A percentile compares a stretch with the other conserved stretches of the same genome.
phyloP scores from a whole-genome alignment of 2,888 invertebrate species.

The Melolontha melolontha region DNA sequence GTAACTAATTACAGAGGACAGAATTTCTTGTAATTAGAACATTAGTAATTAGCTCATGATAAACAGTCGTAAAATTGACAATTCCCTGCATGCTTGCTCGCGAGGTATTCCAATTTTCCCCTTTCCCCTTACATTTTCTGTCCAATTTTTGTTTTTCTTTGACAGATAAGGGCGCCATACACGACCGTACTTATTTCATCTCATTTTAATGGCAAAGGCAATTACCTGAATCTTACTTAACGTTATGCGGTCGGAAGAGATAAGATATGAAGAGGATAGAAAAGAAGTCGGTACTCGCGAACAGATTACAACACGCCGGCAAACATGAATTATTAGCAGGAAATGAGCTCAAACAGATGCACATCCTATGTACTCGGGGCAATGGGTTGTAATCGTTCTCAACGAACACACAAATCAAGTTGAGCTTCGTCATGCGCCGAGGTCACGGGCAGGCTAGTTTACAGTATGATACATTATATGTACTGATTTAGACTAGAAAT shows the following conservation, averaged over 20 bases:
- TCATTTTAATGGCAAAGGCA: conserved; percentile 4
- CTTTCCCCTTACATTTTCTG: background rate
- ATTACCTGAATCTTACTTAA: conserved; percentile 27
- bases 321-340: conserved; percentile 43
- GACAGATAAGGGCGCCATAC: background rate
- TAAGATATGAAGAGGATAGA: conserved; percentile 26
- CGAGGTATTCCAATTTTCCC: conserved; percentile 28
- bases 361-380: conserved; percentile 39
- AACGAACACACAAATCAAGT: conserved; percentile 25
- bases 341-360: conserved; percentile 42
- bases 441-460: background rate
- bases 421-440: conserved; percentile 10
- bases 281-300: background rate
- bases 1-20: conserved; percentile 12
- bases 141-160: background rate
- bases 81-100: conserved; percentile 14
- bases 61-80: conserved; percentile 15
- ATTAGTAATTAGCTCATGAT: conserved; percentile 30
- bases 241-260: conserved; percentile 12
- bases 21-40: conserved; percentile 12
- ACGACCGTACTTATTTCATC: conserved; percentile 15
- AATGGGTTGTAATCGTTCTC: conserved; percentile 15
- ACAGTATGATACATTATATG: no score
- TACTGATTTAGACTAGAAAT: no score
- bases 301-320: conserved; percentile 25